phyloP scores from a whole-genome alignment of 2,888 invertebrate genomes.

The Xanthia icteritia region DNA sequence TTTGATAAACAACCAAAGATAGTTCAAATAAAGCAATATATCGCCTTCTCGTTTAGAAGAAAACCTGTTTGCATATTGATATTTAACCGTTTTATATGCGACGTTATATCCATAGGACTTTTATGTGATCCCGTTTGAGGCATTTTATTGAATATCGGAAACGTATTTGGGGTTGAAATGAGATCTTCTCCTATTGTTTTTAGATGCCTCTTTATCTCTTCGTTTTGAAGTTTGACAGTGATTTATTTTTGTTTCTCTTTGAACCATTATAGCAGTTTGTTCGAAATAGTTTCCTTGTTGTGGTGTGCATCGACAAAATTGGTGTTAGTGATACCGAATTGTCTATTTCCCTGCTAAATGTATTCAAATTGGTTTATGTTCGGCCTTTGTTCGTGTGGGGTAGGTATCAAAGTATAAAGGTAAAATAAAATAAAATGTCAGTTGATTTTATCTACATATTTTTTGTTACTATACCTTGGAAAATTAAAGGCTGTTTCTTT shows the following conservation, averaged over 20 bases:
- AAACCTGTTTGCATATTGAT: constrained; percentile 80
- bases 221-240: constrained; percentile 80
- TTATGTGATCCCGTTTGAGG: constrained; percentile 83
- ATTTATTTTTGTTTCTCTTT: constrained; percentile 76
- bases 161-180: constrained; percentile 85
- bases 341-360: constrained; percentile 53
- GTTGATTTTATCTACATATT: constrained; percentile 16
- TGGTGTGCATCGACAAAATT: constrained; percentile 26
- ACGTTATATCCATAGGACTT: constrained; percentile 76
- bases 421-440: constrained; percentile 24
- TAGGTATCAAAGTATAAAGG: constrained; percentile 25
- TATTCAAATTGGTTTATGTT: constrained; percentile 59
- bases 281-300: constrained; percentile 51
- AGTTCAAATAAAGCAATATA: constrained; percentile 72
- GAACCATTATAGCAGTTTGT: constrained; percentile 52
- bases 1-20: constrained; percentile 69
- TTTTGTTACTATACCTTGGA: constrained; percentile 5
- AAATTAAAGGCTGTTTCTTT: not conserved
- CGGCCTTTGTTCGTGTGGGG: constrained; percentile 43
- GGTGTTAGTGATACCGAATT: constrained; percentile 36
- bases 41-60: constrained; percentile 69
- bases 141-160: constrained; percentile 87
- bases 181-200: constrained; percentile 83
- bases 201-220: constrained; percentile 75
- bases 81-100: constrained; percentile 76